Conservation (phyloP, 2,888 invertebrate species). For the Ornithoptera alexandrae region DNA sequence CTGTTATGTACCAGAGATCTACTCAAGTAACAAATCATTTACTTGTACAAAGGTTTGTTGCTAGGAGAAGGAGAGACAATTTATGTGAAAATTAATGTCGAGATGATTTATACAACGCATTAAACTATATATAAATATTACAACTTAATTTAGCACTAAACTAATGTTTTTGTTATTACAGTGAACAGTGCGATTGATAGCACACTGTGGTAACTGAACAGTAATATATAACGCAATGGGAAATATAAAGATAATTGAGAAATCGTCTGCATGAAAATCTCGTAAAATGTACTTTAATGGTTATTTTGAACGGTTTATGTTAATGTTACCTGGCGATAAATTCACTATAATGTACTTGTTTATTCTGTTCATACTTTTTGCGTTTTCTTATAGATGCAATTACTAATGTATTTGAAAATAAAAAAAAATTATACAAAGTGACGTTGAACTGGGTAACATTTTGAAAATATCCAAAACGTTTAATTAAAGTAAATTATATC, state of each 20-base stretch:
- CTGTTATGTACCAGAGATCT: no score
- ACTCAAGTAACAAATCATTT: no score
- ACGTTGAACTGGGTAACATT: background rate
- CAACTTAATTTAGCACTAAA: background rate
- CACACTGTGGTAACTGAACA: background rate
- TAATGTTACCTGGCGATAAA: constrained; percentile 24
- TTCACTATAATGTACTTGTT: constrained; percentile 25
- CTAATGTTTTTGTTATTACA: background rate
- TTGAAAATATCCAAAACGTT: no score
- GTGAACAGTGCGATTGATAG: background rate
- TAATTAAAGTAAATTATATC: no score
- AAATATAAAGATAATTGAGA: constrained; percentile 24
- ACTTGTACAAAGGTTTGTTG: no score
- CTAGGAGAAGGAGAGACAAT: no score
- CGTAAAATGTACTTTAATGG: constrained; percentile 25
- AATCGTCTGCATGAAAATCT: constrained; percentile 22
- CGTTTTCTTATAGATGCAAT: background rate
- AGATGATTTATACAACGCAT: no score
- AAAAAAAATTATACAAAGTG: background rate
- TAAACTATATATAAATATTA: background rate
- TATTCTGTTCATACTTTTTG: constrained; percentile 5
- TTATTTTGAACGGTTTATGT: constrained; percentile 26
- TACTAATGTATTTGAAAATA: background rate
- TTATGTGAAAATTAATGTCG: no score
- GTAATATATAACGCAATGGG: constrained; percentile 7